Conservation (phyloP, 1,140 invertebrate genomes). For the Atopsyche davidsoni region DNA sequence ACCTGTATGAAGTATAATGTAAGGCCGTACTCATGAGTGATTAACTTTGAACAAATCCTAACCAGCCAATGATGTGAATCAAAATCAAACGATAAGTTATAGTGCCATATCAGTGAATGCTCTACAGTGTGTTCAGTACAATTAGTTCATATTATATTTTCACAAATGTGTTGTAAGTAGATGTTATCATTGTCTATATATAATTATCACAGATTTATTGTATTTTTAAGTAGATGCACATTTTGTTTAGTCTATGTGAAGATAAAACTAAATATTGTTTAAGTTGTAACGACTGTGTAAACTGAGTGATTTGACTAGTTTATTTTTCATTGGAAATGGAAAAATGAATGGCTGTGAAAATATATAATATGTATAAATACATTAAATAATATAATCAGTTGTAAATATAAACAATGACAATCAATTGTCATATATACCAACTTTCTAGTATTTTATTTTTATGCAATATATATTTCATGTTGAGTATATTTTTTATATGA, state of each 20-base stretch:
- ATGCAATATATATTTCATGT: not conserved
- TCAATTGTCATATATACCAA: slow-evolving; percentile 18
- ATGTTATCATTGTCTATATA: slow-evolving; percentile 8
- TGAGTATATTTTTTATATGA: slow-evolving; percentile 6
- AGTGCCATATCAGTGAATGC: slow-evolving; percentile 20
- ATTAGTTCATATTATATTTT: slow-evolving; percentile 1
- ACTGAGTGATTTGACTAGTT: slow-evolving; percentile 29
- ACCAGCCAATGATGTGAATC: not conserved
- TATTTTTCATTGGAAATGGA: slow-evolving; percentile 30
- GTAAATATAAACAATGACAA: slow-evolving; percentile 17
- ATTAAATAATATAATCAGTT: slow-evolving; percentile 3
- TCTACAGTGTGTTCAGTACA: slow-evolving; percentile 13
- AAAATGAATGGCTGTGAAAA: slow-evolving; percentile 30
- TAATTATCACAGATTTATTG: not conserved
- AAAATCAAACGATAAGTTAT: slow-evolving; percentile 2
- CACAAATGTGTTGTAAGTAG: slow-evolving; percentile 8
- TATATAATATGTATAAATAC: slow-evolving; percentile 6
- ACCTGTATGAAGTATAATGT: slow-evolving; percentile 13
- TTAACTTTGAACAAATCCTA: not conserved
- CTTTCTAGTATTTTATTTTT: slow-evolving; percentile 19
- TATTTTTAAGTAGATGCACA: no score
- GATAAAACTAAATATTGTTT: slow-evolving; percentile 1
- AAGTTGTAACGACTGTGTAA: slow-evolving; percentile 4
- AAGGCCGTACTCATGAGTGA: not conserved
- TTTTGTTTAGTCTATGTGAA: slow-evolving; percentile 4